Evolutionary conservation across 53 echinoderm and acorn worm species (phyloP).

Genomic region (Holothuria leucospilota): DNA sequence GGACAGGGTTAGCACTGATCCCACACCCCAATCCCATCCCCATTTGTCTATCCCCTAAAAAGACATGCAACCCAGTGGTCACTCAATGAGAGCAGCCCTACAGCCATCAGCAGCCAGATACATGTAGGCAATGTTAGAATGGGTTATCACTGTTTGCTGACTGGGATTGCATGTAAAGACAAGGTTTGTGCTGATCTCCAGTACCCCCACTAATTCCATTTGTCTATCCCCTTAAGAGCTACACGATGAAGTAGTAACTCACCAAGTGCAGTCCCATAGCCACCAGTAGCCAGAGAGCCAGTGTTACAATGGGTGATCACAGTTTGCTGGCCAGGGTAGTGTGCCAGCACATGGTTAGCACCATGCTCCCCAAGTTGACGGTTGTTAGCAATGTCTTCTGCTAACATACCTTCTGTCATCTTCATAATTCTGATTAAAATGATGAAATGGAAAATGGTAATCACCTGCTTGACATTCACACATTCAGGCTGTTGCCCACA

Average conservation of each 20-base stretch:
- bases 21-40: background rate
- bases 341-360: slow-evolving; percentile 75
- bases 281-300: slow-evolving; percentile 91
- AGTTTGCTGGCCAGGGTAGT: slow-evolving; percentile 50
- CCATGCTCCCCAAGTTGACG: slow-evolving; percentile 82
- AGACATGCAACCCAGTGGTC: too few species aligned
- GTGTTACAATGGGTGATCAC: slow-evolving; percentile 96
- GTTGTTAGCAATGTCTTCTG: slow-evolving; percentile 71
- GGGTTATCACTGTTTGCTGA: too few species aligned
- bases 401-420: slow-evolving; percentile 80
- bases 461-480: background rate
- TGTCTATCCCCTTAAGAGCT: too few species aligned
- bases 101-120: too few species aligned
- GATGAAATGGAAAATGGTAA: background rate
- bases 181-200: too few species aligned
- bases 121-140: too few species aligned
- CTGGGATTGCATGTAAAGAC: too few species aligned
- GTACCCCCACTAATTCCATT: too few species aligned
- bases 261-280: slow-evolving; percentile 97
- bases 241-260: background rate
- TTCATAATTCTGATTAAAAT: slow-evolving; percentile 69
- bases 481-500: too few species aligned
- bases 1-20: slow-evolving; percentile 80
- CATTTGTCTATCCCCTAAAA: too few species aligned
- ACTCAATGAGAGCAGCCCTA: too few species aligned